Base-by-base conservation (phyloP, 2,113 vertebrate species). In the Paradisaea rubra region DNA sequence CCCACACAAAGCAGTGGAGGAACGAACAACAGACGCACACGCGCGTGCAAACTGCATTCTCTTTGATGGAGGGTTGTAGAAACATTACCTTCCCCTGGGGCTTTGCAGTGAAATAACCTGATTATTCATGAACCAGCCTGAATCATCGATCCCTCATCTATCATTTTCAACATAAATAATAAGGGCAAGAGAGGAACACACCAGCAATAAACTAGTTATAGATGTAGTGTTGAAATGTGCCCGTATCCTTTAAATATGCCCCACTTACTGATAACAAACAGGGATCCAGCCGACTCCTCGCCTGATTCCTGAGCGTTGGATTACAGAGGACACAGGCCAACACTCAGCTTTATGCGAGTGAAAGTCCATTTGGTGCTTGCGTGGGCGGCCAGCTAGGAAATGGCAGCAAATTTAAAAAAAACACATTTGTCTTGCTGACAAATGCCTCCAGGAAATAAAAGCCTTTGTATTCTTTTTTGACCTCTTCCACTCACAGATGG, bases 101-200 rank as follows among this genome's bases (percentile, higher is more conserved):
- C 76, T 84, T 66, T n/a, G 7, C 54, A 81, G 81, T 18, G 84
- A 45, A 96, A 93, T 77, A 86, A 96, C 91, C 85, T 89, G 92
- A 87, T 96, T 97, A 92, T 95, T 92, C 95, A 92, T 25, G 76
- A 90, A 63, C 28, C 93, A 89, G 91, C 80, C 76, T 94, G 93
- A 88, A 83, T 54, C 72, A 95, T 90, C 95, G 95, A 91, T 88
- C 92, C 88, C 90, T 86, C 91, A 69, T 94, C 93, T 94, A 94
- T 96, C 90, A 92, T 94, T 89, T 95, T 82, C 85, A 94, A 84
- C 65, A 74, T 81, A 91, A 95, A 92, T 91, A 91, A 86, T 16
- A 60, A 49, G 64, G 77, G 73, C n/a, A 60, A 25, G 69, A 94
- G 76, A 65, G 61, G 70, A 85, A 31, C 64, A 21, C 3, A 3